These are phyloP conservation scores for Pyrocephalus nanus DNA, from an alignment of 2,797 vertebrate genomes.

Conservation along the genomic window DNA sequence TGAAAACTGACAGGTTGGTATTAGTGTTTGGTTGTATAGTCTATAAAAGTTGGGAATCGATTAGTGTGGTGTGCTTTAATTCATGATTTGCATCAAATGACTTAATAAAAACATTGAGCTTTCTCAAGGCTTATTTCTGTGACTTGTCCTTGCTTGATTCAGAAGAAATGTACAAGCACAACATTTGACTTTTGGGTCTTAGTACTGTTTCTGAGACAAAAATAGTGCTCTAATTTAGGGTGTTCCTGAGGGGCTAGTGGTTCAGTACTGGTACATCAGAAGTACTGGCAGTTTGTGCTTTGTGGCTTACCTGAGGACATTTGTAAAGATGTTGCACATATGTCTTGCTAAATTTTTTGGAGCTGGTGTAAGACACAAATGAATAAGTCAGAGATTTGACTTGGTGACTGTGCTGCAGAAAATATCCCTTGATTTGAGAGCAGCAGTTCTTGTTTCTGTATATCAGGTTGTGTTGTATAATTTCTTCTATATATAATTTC, in stretches of 20 bases:
- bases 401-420: not conserved
- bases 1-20: not conserved
- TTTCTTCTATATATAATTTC: not conserved
- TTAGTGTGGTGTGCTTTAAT: not conserved
- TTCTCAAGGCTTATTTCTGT: not conserved
- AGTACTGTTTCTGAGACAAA: not conserved
- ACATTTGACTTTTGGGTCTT: not conserved
- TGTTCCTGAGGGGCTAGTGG: not conserved
- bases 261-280: not conserved
- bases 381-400: not conserved
- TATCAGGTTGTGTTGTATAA: rapidly evolving
- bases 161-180: not conserved
- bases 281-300: not conserved
- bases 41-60: not conserved
- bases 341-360: not conserved
- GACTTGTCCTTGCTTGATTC: not conserved
- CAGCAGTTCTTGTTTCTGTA: not conserved
- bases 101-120: not conserved
- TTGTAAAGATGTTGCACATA: not conserved
- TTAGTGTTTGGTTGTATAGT: not conserved
- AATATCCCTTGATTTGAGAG: not conserved
- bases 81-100: not conserved
- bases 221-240: not conserved
- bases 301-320: not conserved
- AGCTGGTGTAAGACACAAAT: not conserved